Evolutionary conservation across 2,888 invertebrate genomes (phyloP), one percentile per base, ranked within the genome.

Genomic region (Rhagonycha lutea): DNA sequence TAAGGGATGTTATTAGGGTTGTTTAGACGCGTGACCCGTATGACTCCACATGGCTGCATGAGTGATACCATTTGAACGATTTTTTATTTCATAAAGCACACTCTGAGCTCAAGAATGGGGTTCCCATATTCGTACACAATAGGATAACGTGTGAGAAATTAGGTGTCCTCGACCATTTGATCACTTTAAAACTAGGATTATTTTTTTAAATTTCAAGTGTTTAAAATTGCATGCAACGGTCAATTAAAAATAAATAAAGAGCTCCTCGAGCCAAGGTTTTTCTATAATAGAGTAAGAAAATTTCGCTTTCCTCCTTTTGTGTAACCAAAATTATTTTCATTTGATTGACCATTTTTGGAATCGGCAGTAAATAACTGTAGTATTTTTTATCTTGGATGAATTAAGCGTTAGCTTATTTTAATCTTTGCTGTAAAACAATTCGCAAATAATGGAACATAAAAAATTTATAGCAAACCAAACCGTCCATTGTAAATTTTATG

Each of bases 1-100:
- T 80, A 77, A 76, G 80, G 77, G 78, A 80, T 75, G 80, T 69
- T 74, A 78, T 77, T 78, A 72, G 80, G 80, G 80, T 77, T 80
- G 78, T 79, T 73, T 47, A 28, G 69, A 70, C 79, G 78, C 79
- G 80, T 79, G 80, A 80, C 80, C 80, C 80, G 78, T 80, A 80
- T 80, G 76, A 78, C 74, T 73, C 75, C 80, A 79, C 69, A 80
- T 80, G 78, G 76, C 75, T 60, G 18, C 29, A 65, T 32, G 47
- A 70, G 69, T 70, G 69, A 69, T 68, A 60, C 69, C 61, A 29
- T 18, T 68, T n/a, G 14, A 68, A 68, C 68, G 9, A 68, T 68
- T 68, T 32, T 68, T 14, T 18, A 23, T 63, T 18, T 23, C 14
- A 18, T 63, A 23, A 63, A 24, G 18, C 63, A n/a, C n/a, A 63